Percentiles rank a stretch among this genome's conserved stretches.
These are phyloP conservation scores for Corydoras maculifer DNA, from an alignment of 2,113 vertebrate species.

Conservation along the genomic window DNA sequence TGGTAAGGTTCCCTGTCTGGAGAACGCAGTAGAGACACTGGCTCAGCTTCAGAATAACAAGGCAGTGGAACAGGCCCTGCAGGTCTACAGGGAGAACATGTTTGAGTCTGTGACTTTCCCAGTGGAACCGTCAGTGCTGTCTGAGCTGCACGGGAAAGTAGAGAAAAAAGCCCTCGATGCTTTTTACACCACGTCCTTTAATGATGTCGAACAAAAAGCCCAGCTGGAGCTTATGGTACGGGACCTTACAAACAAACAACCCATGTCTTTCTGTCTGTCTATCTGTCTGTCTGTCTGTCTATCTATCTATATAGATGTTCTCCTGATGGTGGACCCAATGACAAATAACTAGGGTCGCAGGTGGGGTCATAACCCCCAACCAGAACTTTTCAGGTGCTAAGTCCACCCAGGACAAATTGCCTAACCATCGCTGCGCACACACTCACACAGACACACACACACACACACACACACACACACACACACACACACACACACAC, in stretches of 20 bases:
- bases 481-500: too few relatives aligned
- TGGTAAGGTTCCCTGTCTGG: slow-evolving; percentile 49
- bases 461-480: too few relatives aligned
- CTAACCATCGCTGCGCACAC: too few relatives aligned
- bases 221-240: slow-evolving; percentile 29
- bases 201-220: slow-evolving; percentile 41
- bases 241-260: slow-evolving; percentile 12
- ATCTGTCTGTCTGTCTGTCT: too few relatives aligned
- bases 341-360: too few relatives aligned
- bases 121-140: slow-evolving; percentile 32
- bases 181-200: slow-evolving; percentile 48
- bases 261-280: background rate
- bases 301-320: too few relatives aligned
- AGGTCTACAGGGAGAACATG: slow-evolving; percentile 34
- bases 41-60: slow-evolving; percentile 45
- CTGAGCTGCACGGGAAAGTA: slow-evolving; percentile 19
- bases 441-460: too few relatives aligned
- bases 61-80: slow-evolving; percentile 29
- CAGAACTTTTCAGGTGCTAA: too few relatives aligned
- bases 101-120: slow-evolving; percentile 16
- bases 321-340: too few relatives aligned
- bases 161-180: slow-evolving; percentile 36
- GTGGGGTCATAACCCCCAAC: too few relatives aligned
- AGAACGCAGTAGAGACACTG: slow-evolving; percentile 45
- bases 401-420: too few relatives aligned